Evolutionary conservation across 2,888 invertebrate genomes (phyloP).

Genomic region (Muschampia plurimacula): DNA sequence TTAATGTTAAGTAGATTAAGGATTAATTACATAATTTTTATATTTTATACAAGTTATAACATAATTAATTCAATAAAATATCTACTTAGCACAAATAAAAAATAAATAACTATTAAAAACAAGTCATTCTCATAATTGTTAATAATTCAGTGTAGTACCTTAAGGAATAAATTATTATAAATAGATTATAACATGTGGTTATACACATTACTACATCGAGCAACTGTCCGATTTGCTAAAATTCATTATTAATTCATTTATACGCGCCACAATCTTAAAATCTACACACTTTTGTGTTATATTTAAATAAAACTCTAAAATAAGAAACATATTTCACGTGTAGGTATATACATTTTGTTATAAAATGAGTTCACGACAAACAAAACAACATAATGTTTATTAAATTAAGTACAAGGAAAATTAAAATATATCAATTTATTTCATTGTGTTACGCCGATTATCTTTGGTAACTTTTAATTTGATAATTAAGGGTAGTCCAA

Average conservation of each 20-base stretch:
- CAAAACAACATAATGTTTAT: slow-evolving; percentile 25
- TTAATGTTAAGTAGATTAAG: slow-evolving; percentile 56
- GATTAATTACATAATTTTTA: slow-evolving; percentile 64
- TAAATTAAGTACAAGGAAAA: slow-evolving; percentile 32
- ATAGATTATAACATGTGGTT: slow-evolving; percentile 47
- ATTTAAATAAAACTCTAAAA: slow-evolving; percentile 38
- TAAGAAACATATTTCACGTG: slow-evolving; percentile 29
- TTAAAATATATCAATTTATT: slow-evolving; percentile 8
- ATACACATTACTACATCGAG: slow-evolving; percentile 40
- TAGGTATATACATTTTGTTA: slow-evolving; percentile 35
- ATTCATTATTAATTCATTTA: slow-evolving; percentile 31
- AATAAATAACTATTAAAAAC: slow-evolving; percentile 81
- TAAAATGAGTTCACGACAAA: slow-evolving; percentile 33
- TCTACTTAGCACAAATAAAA: slow-evolving; percentile 68
- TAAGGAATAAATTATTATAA: slow-evolving; percentile 46
- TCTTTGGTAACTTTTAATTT: slow-evolving; percentile 34
- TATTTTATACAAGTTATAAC: slow-evolving; percentile 74
- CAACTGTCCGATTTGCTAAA: slow-evolving; percentile 37
- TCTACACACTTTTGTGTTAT: slow-evolving; percentile 35
- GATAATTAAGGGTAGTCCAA: slow-evolving; percentile 8
- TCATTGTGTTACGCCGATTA: slow-evolving; percentile 28
- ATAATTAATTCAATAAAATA: slow-evolving; percentile 77
- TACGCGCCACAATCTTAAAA: slow-evolving; percentile 36
- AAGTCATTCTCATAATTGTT: slow-evolving; percentile 72
- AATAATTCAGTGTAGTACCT: slow-evolving; percentile 73